These are phyloP conservation scores for Lacanobia oleracea DNA, from an alignment of 2,888 invertebrate species.

Conservation along the genomic window DNA sequence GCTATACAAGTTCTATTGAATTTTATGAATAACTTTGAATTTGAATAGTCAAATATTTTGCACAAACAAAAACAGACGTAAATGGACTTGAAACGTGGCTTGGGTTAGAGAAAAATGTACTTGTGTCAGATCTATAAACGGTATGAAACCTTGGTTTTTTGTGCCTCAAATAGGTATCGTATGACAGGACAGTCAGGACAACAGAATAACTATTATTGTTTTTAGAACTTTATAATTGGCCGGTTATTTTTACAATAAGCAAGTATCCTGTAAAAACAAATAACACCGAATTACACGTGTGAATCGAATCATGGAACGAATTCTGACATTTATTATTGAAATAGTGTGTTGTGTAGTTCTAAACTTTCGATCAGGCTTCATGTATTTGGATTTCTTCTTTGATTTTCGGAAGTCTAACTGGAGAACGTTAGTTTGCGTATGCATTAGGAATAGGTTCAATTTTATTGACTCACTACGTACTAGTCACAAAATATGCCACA, in stretches of 20 bases:
- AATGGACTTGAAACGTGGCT: slow-evolving; percentile 22
- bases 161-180: background rate
- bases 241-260: slow-evolving; percentile 14
- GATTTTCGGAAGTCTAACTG: slow-evolving; percentile 1
- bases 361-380: background rate
- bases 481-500: slow-evolving; percentile 73
- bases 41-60: slow-evolving; percentile 21
- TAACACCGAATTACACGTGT: background rate
- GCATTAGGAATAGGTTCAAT: slow-evolving; percentile 25
- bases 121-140: slow-evolving; percentile 39
- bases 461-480: slow-evolving; percentile 61
- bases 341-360: background rate
- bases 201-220: background rate
- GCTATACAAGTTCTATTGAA: slow-evolving; percentile 15
- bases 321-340: slow-evolving; percentile 21
- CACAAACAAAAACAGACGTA: slow-evolving; percentile 14
- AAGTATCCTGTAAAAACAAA: slow-evolving; percentile 11
- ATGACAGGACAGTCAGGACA: background rate
- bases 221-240: background rate
- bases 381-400: background rate
- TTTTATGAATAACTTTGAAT: slow-evolving; percentile 27
- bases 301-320: slow-evolving; percentile 25
- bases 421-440: background rate
- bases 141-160: slow-evolving; percentile 43
- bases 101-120: slow-evolving; percentile 17